A percentile compares a stretch with the other conserved stretches of the same genome.
Evolutionary conservation across 2,113 vertebrate genomes (phyloP).

Genomic region (Cavia porcellus): DNA sequence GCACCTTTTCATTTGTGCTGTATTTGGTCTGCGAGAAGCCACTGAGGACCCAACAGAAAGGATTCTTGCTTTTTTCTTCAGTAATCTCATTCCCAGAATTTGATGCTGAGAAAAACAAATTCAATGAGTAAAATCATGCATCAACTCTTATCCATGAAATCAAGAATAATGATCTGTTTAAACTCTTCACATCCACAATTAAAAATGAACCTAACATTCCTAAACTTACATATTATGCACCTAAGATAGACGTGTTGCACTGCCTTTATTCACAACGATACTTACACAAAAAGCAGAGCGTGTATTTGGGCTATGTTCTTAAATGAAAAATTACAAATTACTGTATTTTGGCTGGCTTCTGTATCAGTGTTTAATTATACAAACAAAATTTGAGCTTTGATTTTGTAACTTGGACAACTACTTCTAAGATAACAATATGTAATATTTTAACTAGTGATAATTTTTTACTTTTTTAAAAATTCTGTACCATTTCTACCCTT

Average conservation of each 20-base stretch:
- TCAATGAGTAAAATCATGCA: neutral
- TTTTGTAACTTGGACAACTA: too few relatives aligned
- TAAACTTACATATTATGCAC: neutral
- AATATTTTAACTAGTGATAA: too few relatives aligned
- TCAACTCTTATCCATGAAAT: neutral
- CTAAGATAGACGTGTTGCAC: neutral
- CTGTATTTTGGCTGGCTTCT: neutral
- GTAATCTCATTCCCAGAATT: neutral
- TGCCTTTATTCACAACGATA: neutral
- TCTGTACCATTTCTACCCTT: too few relatives aligned
- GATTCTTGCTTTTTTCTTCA: neutral
- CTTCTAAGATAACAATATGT: too few relatives aligned
- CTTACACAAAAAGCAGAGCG: neutral
- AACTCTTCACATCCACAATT: neutral
- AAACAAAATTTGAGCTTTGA: neutral
- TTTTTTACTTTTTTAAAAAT: too few relatives aligned
- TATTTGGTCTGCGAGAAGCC: neutral
- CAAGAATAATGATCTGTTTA: neutral
- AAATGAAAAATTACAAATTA: slow-evolving; percentile 39
- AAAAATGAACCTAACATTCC: neutral
- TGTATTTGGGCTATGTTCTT: neutral
- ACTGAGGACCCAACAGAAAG: neutral
- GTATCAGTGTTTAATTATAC: neutral
- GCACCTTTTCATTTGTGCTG: neutral
- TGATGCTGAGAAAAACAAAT: neutral